Percentiles rank a stretch among this genome's conserved stretches.
These are phyloP conservation scores for Chloroclysta siterata DNA, from an alignment of 2,888 invertebrate genomes.

Conservation along the genomic window DNA sequence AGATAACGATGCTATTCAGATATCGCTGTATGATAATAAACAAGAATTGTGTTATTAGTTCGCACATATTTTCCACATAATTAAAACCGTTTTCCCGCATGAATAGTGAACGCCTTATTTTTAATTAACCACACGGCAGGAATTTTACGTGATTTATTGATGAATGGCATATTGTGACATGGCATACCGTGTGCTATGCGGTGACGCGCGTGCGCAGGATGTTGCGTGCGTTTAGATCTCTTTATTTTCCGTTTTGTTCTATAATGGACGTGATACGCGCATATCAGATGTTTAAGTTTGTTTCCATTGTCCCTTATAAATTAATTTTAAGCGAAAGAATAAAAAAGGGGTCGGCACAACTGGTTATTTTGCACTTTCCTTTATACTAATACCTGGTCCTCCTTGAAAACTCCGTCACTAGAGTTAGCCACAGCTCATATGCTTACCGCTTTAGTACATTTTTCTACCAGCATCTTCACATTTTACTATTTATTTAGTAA, in stretches of 20 bases:
- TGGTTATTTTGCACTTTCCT: too few relatives aligned
- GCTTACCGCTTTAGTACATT: too few relatives aligned
- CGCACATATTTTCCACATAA: too few relatives aligned
- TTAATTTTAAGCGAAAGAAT: too few relatives aligned
- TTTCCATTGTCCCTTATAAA: not conserved
- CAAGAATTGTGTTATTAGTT: not conserved
- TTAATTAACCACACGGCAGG: not conserved
- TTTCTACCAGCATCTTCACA: too few relatives aligned
- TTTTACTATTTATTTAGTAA: too few relatives aligned
- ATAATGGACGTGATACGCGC: constrained; percentile 24
- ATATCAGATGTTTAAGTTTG: constrained; percentile 9
- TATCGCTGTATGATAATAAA: too few relatives aligned
- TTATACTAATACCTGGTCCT: too few relatives aligned
- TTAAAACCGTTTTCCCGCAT: not conserved
- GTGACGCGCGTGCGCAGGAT: constrained; percentile 30
- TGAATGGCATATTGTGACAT: constrained; percentile 21
- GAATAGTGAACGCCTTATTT: not conserved
- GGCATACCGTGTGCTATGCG: constrained; percentile 15
- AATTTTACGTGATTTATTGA: constrained; percentile 10
- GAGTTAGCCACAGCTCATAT: too few relatives aligned
- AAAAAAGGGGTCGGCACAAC: too few relatives aligned
- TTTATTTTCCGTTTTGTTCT: constrained; percentile 39
- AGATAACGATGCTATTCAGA: too few relatives aligned
- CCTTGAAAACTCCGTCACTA: too few relatives aligned
- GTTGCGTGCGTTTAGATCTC: constrained; percentile 31